A percentile compares a stretch with the other conserved stretches of the same genome.
Conservation (phyloP, 2,113 vertebrate genomes). For the Pampusana beccarii region DNA sequence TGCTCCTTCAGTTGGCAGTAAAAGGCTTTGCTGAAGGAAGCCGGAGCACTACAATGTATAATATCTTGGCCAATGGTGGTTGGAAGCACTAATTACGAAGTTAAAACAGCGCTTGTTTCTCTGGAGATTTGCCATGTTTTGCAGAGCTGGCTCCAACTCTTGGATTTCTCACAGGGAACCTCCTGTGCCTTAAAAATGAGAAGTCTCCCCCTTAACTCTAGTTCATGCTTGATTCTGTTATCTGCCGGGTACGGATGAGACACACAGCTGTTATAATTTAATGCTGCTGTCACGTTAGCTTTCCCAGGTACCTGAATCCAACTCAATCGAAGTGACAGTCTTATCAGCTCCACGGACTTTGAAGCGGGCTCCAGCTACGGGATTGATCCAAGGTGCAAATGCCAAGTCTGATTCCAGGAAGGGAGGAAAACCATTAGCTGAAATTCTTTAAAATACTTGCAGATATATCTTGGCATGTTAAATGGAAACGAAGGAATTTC, state of each 20-base stretch:
- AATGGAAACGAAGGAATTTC: conserved; percentile 12
- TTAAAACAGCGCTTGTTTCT: background rate
- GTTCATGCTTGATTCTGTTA: background rate
- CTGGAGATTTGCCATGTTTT: background rate
- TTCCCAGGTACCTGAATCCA: conserved; percentile 1
- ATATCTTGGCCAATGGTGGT: background rate
- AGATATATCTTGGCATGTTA: conserved; percentile 26
- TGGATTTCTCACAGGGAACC: conserved; percentile 2
- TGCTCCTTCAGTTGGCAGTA: background rate
- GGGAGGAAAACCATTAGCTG: conserved; percentile 38
- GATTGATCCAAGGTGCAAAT: conserved; percentile 10
- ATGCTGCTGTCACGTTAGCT: background rate
- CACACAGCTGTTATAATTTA: background rate
- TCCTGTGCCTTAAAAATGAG: background rate
- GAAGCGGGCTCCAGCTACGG: background rate
- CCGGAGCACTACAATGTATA: background rate
- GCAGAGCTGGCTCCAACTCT: background rate
- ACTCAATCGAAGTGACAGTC: background rate
- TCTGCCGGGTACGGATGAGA: background rate
- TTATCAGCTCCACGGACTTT: background rate
- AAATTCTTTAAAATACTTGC: conserved; percentile 46
- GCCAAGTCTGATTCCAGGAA: conserved; percentile 15
- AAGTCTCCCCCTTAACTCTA: background rate
- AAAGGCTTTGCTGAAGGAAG: background rate
- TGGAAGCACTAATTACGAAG: background rate